Evolutionary conservation across 1,140 invertebrate species (phyloP).

Genomic region (Macrobrachium nipponense): DNA sequence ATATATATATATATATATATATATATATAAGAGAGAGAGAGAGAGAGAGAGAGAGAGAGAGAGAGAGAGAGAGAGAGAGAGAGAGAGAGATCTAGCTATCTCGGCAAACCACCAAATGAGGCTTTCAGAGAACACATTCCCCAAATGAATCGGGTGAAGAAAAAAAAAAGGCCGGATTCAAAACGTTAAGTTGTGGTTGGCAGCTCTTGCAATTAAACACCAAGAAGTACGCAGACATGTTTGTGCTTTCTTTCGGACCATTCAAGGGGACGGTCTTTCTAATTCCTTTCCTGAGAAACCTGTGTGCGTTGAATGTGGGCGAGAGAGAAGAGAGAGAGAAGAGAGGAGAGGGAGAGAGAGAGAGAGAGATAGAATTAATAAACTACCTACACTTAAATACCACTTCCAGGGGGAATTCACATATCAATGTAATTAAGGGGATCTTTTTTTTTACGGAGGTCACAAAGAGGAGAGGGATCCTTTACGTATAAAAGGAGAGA

Average conservation of each 20-base stretch:
- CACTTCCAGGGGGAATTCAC: not conserved
- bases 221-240: not conserved
- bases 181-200: not conserved
- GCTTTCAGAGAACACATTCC: too few species aligned
- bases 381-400: too few species aligned
- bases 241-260: not conserved
- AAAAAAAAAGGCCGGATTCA: not conserved
- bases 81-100: not conserved
- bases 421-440: not conserved
- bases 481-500: too few species aligned
- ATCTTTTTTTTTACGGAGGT: too few species aligned
- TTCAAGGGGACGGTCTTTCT: not conserved
- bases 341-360: slow-evolving; percentile 2
- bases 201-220: not conserved
- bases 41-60: not conserved
- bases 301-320: not conserved
- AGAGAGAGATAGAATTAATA: not conserved
- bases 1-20: slow-evolving; percentile 9
- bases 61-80: not conserved
- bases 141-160: too few species aligned
- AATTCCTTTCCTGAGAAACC: not conserved
- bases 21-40: slow-evolving; percentile 7
- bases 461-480: too few species aligned
- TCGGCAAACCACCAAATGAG: too few species aligned
- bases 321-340: slow-evolving; percentile 12